Evolutionary conservation across 1,140 invertebrate species (phyloP).

Genomic region (Steinernema khuongi): DNA sequence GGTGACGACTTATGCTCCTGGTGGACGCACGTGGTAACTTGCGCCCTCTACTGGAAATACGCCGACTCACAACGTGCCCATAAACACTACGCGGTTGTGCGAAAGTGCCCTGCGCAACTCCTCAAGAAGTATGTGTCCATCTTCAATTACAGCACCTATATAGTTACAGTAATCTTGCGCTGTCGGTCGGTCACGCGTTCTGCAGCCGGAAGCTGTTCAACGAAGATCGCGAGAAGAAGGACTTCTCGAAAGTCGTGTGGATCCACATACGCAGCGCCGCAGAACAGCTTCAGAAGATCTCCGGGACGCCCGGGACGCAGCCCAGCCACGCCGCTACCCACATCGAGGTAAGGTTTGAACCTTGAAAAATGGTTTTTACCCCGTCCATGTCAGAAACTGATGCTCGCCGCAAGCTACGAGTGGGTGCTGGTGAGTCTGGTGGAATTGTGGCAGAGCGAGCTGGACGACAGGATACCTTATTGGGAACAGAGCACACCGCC

Average conservation of each 20-base stretch:
- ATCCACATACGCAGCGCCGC: conserved; percentile 33
- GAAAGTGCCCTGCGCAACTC: conserved; percentile 47
- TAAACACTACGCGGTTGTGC: conserved; percentile 54
- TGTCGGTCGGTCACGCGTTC: conserved; percentile 52
- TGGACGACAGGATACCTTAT: conserved; percentile 31
- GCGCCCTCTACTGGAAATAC: conserved; percentile 55
- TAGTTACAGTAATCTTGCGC: conserved; percentile 46
- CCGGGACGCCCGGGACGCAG: not conserved
- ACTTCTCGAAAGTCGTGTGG: conserved; percentile 50
- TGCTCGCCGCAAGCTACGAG: conserved; percentile 34
- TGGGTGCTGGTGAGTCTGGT: conserved; percentile 47
- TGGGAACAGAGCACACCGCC: conserved; percentile 38
- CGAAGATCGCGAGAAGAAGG: conserved; percentile 46
- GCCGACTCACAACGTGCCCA: conserved; percentile 42
- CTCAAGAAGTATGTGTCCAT: conserved; percentile 40
- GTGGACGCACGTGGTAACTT: conserved; percentile 56
- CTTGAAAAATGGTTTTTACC: not conserved
- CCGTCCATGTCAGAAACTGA: conserved; percentile 19
- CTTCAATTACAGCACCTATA: not conserved
- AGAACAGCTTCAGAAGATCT: not conserved
- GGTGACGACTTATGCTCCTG: conserved; percentile 56
- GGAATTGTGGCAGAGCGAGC: conserved; percentile 44
- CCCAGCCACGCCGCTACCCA: not conserved
- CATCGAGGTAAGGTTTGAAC: conserved; percentile 22
- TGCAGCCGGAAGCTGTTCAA: conserved; percentile 53